Evolutionary conservation across 2,113 vertebrate genomes (phyloP).

Genomic region (Corapipo altera): DNA sequence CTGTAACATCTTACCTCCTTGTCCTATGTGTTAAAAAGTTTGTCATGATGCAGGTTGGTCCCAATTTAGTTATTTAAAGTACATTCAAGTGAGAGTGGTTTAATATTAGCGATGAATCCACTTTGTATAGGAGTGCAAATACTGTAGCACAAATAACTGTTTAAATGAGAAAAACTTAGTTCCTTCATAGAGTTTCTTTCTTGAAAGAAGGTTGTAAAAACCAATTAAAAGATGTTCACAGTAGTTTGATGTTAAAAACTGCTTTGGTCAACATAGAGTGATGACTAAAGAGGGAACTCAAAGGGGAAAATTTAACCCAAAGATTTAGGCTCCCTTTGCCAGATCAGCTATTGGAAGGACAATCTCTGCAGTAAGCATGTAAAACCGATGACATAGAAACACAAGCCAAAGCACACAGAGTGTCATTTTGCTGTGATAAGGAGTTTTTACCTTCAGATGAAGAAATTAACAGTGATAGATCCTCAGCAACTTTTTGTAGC

Average conservation of each 20-base stretch:
- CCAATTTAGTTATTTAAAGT: not conserved
- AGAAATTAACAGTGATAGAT: fast-evolving
- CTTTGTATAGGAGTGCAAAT: not conserved
- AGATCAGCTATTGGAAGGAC: not conserved
- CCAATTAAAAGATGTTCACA: not conserved
- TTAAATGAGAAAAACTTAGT: not conserved
- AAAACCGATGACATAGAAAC: not conserved
- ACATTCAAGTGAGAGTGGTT: not conserved
- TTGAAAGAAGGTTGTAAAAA: not conserved
- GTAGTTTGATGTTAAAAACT: not conserved
- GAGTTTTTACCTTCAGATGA: not conserved
- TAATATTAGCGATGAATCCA: not conserved
- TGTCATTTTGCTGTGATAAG: not conserved
- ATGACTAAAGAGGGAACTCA: not conserved
- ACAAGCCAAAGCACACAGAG: fast-evolving
- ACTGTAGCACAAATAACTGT: not conserved
- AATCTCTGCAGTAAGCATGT: not conserved
- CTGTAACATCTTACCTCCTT: not conserved
- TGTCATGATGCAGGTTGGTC: not conserved
- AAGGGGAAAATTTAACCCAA: not conserved
- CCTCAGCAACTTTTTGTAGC: not conserved
- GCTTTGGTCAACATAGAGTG: not conserved
- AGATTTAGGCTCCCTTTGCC: not conserved
- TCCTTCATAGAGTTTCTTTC: fast-evolving
- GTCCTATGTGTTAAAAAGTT: not conserved